These are phyloP conservation scores for Pocillopora verrucosa DNA, from an alignment of 64 coral and sea anemone genomes.

Conservation along the genomic window DNA sequence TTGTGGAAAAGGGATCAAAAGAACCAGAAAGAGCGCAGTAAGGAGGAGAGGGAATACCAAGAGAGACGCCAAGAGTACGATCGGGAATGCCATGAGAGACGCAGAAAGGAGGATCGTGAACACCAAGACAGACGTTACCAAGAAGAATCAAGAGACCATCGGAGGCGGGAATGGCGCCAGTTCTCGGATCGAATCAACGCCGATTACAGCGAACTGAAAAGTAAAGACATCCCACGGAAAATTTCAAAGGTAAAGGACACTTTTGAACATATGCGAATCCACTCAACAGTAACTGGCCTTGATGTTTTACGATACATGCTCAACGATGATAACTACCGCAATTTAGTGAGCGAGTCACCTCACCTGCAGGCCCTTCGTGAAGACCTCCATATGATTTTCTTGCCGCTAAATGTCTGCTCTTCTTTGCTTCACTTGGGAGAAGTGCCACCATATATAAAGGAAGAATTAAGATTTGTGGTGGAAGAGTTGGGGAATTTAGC, in stretches of 20 bases:
- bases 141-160: neutral
- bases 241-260: neutral
- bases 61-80: too few relatives aligned
- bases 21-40: too few relatives aligned
- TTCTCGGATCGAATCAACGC: neutral
- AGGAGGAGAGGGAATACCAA: too few relatives aligned
- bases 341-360: neutral
- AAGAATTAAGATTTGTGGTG: neutral
- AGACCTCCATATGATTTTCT: neutral
- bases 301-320: constrained; percentile 28
- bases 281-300: neutral
- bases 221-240: neutral
- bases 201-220: neutral
- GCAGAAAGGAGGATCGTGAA: too few relatives aligned
- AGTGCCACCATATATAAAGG: neutral
- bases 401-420: neutral
- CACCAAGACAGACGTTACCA: too few relatives aligned
- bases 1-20: neutral
- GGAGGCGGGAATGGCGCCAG: constrained; percentile 5
- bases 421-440: neutral
- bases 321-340: neutral
- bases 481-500: neutral
- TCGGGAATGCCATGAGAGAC: too few relatives aligned
- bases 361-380: neutral
- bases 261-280: neutral